phyloP scores from a whole-genome alignment of 2,888 invertebrate species.

The Heliconius charithonia region DNA sequence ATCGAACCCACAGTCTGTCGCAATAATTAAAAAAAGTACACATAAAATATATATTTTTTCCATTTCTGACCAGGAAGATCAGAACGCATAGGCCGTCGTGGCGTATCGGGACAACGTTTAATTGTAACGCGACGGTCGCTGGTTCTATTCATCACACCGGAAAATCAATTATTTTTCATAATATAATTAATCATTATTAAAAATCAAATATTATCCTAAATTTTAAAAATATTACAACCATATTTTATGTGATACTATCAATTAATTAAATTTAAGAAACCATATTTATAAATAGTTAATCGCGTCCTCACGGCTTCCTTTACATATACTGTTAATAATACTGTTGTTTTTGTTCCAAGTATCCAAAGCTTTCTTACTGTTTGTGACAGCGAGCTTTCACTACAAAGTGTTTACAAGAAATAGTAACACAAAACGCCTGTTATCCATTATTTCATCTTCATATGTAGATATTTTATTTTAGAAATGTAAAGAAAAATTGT shows the following conservation, averaged over 20 bases:
- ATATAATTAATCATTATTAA: no score
- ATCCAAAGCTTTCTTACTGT: not conserved
- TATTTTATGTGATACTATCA: not conserved
- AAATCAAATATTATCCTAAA: no score
- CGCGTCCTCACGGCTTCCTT: not conserved
- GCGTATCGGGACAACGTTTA: no score
- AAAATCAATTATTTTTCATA: no score
- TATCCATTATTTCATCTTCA: not conserved
- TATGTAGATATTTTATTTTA: not conserved
- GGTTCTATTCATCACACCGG: no score
- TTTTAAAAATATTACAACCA: no score
- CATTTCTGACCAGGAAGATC: no score
- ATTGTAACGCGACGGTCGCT: no score
- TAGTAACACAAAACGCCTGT: not conserved
- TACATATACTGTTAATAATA: not conserved
- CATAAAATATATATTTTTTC: no score
- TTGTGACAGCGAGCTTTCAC: constrained; percentile 13
- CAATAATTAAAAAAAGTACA: no score
- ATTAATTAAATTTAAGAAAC: not conserved
- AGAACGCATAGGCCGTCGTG: no score
- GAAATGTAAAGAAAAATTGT: not conserved
- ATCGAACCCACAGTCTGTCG: no score
- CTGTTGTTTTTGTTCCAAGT: not conserved
- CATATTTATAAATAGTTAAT: not conserved
- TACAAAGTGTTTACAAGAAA: not conserved